Conservation (phyloP, 2,797 vertebrate genomes). For the Tarsius wallacei region DNA sequence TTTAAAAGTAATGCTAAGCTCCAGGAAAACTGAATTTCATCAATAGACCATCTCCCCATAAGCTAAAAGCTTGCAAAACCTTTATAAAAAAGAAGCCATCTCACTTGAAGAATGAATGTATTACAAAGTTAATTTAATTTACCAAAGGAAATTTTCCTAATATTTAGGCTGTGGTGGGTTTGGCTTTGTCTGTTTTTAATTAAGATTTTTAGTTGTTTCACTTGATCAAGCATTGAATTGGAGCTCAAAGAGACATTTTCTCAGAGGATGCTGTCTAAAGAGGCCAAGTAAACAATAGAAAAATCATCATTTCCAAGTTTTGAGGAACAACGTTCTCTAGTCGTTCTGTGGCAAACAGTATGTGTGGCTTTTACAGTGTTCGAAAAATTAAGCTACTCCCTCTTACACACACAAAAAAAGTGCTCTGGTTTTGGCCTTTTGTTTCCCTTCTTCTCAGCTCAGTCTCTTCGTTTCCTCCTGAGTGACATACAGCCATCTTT, state of each 20-base stretch:
- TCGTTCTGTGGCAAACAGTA: background rate
- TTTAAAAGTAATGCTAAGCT: constrained; percentile 39
- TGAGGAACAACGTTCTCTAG: background rate
- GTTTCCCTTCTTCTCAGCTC: background rate
- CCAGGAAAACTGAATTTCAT: constrained; percentile 42
- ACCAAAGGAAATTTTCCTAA: constrained; percentile 54
- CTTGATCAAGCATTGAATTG: constrained; percentile 74
- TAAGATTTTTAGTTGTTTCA: constrained; percentile 63
- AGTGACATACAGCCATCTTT: background rate
- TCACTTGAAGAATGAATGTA: constrained; percentile 59
- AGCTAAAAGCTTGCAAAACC: constrained; percentile 47
- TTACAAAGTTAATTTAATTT: constrained; percentile 74
- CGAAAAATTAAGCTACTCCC: background rate
- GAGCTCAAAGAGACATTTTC: constrained; percentile 71
- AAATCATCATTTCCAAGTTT: constrained; percentile 30
- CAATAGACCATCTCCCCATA: constrained; percentile 3
- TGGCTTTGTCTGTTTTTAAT: constrained; percentile 67
- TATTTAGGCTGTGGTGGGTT: constrained; percentile 63
- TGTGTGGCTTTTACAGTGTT: background rate
- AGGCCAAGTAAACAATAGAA: constrained; percentile 51
- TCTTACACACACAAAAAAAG: background rate
- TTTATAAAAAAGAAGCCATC: constrained; percentile 21
- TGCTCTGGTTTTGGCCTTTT: background rate
- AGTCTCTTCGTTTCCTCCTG: background rate
- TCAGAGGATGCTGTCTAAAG: constrained; percentile 24